phyloP scores from a whole-genome alignment of 2,797 vertebrate genomes.

The Pseudochirops corinnae region DNA sequence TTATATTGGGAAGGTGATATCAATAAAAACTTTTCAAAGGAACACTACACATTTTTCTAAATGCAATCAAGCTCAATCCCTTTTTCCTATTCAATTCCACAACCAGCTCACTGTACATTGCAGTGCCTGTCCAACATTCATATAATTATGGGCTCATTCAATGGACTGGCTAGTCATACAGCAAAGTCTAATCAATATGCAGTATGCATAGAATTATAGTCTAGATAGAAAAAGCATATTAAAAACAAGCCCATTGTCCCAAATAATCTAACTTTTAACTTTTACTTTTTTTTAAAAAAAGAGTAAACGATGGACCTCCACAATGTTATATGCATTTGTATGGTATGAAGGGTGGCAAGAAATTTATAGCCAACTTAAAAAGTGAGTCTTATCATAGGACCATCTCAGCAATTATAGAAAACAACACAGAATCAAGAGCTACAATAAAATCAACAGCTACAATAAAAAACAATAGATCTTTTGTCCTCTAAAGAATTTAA shows the following conservation, averaged over 20 bases:
- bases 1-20: background rate
- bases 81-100: background rate
- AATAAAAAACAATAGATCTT: background rate
- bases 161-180: background rate
- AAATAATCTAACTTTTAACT: background rate
- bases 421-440: constrained; percentile 64
- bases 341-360: constrained; percentile 38
- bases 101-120: background rate
- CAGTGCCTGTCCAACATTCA: background rate
- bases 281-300: constrained; percentile 45
- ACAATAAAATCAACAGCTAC: constrained; percentile 62
- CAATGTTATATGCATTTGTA: background rate
- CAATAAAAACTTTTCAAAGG: background rate
- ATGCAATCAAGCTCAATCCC: background rate
- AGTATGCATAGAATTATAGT: background rate
- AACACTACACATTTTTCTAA: background rate
- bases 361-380: constrained; percentile 54
- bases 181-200: background rate
- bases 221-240: background rate
- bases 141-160: background rate
- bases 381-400: constrained; percentile 34
- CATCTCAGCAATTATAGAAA: constrained; percentile 55
- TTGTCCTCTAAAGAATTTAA: constrained; percentile 45
- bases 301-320: constrained; percentile 5
- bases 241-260: constrained; percentile 10